phyloP scores from a whole-genome alignment of 2,888 invertebrate genomes.

The Apamea epomidion region DNA sequence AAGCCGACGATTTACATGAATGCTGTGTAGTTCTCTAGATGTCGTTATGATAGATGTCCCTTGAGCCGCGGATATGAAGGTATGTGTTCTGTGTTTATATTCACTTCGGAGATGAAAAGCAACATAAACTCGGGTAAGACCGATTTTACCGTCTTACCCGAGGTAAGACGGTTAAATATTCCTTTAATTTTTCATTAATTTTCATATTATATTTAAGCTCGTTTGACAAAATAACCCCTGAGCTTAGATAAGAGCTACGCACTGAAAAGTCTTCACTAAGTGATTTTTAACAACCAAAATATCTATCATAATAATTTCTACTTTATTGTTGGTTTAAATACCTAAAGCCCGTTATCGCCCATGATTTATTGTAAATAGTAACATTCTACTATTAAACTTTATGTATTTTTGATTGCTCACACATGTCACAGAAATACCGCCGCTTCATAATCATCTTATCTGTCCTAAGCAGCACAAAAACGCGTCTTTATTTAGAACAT shows the following conservation, averaged over 20 bases:
- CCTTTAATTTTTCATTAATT: neutral
- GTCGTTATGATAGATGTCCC: slow-evolving; percentile 72
- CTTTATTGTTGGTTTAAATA: slow-evolving; percentile 38
- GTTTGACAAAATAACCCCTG: neutral
- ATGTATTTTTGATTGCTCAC: slow-evolving; percentile 54
- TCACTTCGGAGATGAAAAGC: neutral
- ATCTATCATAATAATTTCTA: slow-evolving; percentile 25
- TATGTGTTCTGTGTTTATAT: slow-evolving; percentile 1
- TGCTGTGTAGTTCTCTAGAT: slow-evolving; percentile 71
- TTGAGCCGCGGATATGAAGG: slow-evolving; percentile 22
- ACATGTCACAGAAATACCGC: slow-evolving; percentile 48
- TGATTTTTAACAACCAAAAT: slow-evolving; percentile 39
- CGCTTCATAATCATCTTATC: slow-evolving; percentile 57
- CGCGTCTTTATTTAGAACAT: slow-evolving; percentile 74
- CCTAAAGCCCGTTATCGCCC: slow-evolving; percentile 25
- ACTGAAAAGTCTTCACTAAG: slow-evolving; percentile 18
- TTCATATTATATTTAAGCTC: slow-evolving; percentile 9
- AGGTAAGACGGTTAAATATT: neutral
- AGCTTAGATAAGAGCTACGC: slow-evolving; percentile 11
- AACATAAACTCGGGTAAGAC: neutral
- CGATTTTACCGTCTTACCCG: too few species aligned
- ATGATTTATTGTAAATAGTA: slow-evolving; percentile 45
- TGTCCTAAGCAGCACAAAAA: slow-evolving; percentile 58
- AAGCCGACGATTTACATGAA: slow-evolving; percentile 77
- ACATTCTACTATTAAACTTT: slow-evolving; percentile 30